Conservation (phyloP, 2,113 vertebrate species). For the Mobula hypostoma region DNA sequence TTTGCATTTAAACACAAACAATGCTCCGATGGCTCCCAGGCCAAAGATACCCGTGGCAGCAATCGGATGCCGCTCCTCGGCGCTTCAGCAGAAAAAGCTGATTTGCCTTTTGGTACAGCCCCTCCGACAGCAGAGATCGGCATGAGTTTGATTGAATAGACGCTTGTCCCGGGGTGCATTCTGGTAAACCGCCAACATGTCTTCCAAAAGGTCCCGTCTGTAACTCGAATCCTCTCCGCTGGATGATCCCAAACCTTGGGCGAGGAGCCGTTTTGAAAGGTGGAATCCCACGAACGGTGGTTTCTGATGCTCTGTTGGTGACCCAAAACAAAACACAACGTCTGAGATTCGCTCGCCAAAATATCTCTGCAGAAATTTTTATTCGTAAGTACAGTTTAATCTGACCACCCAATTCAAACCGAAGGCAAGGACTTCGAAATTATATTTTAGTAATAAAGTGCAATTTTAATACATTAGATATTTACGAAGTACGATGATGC, state of each 20-base stretch:
- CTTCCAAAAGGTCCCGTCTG: conserved; percentile 13
- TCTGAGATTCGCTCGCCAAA: neutral
- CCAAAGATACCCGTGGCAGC: neutral
- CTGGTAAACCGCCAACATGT: neutral
- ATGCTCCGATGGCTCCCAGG: neutral
- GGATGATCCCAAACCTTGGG: neutral
- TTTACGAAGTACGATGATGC: neutral
- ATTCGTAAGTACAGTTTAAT: neutral
- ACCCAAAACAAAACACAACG: neutral
- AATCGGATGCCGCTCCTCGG: neutral
- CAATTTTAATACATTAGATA: neutral
- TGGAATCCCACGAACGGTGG: neutral
- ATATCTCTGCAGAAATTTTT: neutral
- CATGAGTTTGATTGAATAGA: conserved; percentile 46
- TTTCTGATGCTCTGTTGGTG: neutral
- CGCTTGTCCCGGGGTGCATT: conserved; percentile 37
- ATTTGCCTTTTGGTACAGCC: conserved; percentile 58
- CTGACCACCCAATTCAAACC: neutral
- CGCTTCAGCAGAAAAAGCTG: conserved; percentile 53
- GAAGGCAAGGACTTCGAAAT: neutral
- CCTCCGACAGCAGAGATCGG: conserved; percentile 50
- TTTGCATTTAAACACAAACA: neutral
- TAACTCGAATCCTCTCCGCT: conserved; percentile 39
- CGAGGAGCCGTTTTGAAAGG: neutral
- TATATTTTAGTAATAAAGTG: neutral